Conservation (phyloP, 1,140 invertebrate species). For the Drosophila grimshawi region DNA sequence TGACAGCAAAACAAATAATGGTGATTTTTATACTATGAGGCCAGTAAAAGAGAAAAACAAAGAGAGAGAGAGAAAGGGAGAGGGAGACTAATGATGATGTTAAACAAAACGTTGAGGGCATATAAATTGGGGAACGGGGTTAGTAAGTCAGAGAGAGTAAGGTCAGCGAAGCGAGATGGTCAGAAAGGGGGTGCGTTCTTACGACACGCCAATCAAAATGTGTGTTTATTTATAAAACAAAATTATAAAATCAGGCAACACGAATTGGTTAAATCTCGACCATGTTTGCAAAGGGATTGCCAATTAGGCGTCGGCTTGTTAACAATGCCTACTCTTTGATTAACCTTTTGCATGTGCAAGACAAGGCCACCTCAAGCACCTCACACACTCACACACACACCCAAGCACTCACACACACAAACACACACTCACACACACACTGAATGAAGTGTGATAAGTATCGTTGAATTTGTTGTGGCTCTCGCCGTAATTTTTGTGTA, state of each 20-base stretch:
- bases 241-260: conserved; percentile 51
- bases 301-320: conserved; percentile 66
- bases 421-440: background rate
- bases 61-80: background rate
- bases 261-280: conserved; percentile 17
- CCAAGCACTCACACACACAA: conserved; percentile 5
- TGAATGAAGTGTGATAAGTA: conserved; percentile 22
- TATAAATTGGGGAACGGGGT: conserved; percentile 38
- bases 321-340: conserved; percentile 61
- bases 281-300: conserved; percentile 15
- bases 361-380: conserved; percentile 37
- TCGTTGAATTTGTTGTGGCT: conserved; percentile 39
- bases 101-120: conserved; percentile 49
- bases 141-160: conserved; percentile 46
- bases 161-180: background rate
- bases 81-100: conserved; percentile 61
- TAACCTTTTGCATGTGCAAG: conserved; percentile 55
- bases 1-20: conserved; percentile 75
- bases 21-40: conserved; percentile 59
- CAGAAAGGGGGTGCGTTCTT: conserved; percentile 8
- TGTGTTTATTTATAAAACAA: conserved; percentile 75
- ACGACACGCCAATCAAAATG: conserved; percentile 71
- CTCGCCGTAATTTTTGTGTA: conserved; percentile 68
- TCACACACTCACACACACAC: conserved; percentile 29
- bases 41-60: background rate